Conservation (phyloP, 2,797 vertebrate species). For the Sylvia borin region DNA sequence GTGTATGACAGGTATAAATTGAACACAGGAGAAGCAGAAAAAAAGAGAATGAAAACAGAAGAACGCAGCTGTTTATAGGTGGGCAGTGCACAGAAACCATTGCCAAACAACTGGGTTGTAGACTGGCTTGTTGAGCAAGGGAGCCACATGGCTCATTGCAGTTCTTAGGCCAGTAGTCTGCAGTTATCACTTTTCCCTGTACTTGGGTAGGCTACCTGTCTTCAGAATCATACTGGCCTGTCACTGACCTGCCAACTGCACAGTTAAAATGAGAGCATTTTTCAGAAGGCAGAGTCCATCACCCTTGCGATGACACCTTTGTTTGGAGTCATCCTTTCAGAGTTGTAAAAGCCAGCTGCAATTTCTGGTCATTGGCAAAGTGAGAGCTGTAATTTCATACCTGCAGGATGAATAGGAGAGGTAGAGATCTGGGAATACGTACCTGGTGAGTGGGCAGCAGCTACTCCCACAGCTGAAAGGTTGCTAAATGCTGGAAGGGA, state of each 20-base stretch:
- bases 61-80: background rate
- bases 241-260: background rate
- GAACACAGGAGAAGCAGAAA: background rate
- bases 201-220: background rate
- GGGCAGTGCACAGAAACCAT: background rate
- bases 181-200: background rate
- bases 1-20: background rate
- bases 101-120: background rate
- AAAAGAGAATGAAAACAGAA: background rate
- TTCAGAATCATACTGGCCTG: background rate
- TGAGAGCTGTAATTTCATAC: background rate
- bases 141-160: background rate
- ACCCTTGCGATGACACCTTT: background rate
- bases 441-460: background rate
- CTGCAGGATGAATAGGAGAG: background rate
- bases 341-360: background rate
- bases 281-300: background rate
- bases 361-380: background rate
- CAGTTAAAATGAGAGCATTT: background rate
- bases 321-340: background rate
- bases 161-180: background rate
- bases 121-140: background rate
- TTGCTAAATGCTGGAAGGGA: background rate
- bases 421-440: background rate
- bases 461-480: background rate